Evolutionary conservation across 1,140 invertebrate species (phyloP), one percentile per base, ranked within the genome.

Genomic region (Macrobrachium nipponense): DNA sequence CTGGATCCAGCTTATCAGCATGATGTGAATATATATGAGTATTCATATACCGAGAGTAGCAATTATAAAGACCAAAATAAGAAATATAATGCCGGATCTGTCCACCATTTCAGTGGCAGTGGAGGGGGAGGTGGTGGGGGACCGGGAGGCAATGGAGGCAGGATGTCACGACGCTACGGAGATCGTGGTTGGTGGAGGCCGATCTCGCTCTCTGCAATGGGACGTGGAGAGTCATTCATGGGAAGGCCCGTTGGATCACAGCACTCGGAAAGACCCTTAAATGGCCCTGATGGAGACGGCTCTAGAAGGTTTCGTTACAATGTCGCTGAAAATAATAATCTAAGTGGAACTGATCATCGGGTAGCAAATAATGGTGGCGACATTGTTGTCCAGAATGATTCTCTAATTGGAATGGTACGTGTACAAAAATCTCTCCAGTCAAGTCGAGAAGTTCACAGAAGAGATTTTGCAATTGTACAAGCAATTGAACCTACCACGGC

Each of bases 21-120:
- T n/a, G 81, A 75, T 18, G 81, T 82, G 17, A 82, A 82, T 62
- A 73, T 82, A 20, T 82, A 82, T 36, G 70, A 82, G 59, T 82
- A 82, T 36, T 73, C 81, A 2, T 82, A 76, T 72, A 82, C 70
- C 58, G 81, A 82, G 70, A 82, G 81, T 60, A 82, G 20, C 68
- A 43, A 70, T 36, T 75, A 82, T 17, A 60, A 17, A 23, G 66
- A 76, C 27, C 59, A 51, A 18, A 62, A 18, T 27, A 82, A 44
- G 17, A 62, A 76, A 36, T 80, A 80, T 15, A 68, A 20, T 51
- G 58, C 51, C 12, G 51, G 51, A 8, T 51, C 51, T 51, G 12
- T 51, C 51, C 51, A 51, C 51, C 51, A 51, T 51, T 51, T 51
- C 51, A 51, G 51, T 51, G 51, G 51, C 51, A 51, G 51, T 51